Base-by-base conservation (phyloP, 2,888 invertebrate species). In the Parascotia fuliginaria region DNA sequence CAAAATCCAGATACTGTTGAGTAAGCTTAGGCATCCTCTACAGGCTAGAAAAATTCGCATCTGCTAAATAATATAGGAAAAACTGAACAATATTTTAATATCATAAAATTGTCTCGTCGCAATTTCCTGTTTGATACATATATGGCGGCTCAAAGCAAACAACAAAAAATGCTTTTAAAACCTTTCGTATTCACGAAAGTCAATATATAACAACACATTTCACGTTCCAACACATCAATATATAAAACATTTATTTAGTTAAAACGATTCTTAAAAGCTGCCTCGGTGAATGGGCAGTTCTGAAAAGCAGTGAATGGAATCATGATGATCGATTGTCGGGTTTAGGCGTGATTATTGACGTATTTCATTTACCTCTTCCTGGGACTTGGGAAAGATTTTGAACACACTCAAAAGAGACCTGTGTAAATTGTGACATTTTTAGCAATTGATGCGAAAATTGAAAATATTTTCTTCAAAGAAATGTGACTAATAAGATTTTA, bases 271-370 rank as follows among this genome's bases (percentile, higher is more conserved):
- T 28, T 45, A 22, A 33, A 32, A 41, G 31, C 22, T 22, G n/a
- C 13, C 24, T 32, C 19, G 14, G 12, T 9, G 4, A 6, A 38
- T 22, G 37, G 14, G 11, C 24, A 37, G 29, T 40, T 43, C 12
- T 40, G 13, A 41, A 45, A 42, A 42, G 16, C 16, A 12, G 34
- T 45, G 19, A 36, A n/a, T 31, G 36, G 12, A 27, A 41, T 45
- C 33, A 37, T 29, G 22, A 42, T 22, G 45, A 33, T 36, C 38
- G 32, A 38, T 41, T 33, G 15, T 41, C 12, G 16, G 22, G 9
- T 9, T 22, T 32, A 45, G 32, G 38, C 33, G 45, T 33, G 37
- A 50, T 42, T 28, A 22, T 37, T 51, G 32, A 42, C 33, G 41
- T 38, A 37, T 44, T 42, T 28, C 22, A 9, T 24, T 36, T 24